These are phyloP conservation scores for Eulacestoma nigropectus DNA, from an alignment of 2,113 vertebrate genomes.

Conservation along the genomic window DNA sequence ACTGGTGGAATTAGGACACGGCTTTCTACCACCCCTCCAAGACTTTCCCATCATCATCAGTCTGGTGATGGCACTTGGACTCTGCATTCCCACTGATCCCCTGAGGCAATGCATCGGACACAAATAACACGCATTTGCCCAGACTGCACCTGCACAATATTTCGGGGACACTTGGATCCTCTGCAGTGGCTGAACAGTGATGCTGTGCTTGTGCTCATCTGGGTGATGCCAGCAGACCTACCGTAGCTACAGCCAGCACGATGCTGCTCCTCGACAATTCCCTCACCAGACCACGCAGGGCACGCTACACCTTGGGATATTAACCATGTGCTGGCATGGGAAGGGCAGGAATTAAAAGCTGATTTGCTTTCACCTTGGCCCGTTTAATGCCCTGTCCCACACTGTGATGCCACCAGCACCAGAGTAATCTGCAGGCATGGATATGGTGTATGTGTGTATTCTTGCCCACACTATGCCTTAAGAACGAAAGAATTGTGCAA, in stretches of 20 bases:
- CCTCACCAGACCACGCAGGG: neutral
- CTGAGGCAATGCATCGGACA: neutral
- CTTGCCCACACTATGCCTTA: neutral
- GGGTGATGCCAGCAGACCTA: rapidly evolving
- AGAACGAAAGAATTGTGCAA: neutral
- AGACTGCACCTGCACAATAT: neutral
- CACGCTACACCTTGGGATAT: neutral
- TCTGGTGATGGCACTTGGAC: neutral
- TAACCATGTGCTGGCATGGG: neutral
- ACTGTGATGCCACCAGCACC: neutral
- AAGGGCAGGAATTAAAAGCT: neutral
- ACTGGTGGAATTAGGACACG: neutral
- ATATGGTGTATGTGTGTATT: rapidly evolving
- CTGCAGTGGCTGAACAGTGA: neutral
- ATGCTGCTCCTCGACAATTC: rapidly evolving
- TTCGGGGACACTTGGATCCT: neutral
- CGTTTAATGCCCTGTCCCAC: neutral
- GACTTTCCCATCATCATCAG: neutral
- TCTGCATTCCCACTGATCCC: neutral
- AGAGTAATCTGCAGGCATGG: neutral
- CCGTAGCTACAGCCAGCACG: neutral
- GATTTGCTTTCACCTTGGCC: neutral
- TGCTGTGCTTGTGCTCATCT: rapidly evolving
- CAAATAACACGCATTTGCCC: neutral
- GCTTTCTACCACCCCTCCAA: neutral